Evolutionary conservation across 2,113 vertebrate genomes (phyloP).

Genomic region (Elachura formosa): DNA sequence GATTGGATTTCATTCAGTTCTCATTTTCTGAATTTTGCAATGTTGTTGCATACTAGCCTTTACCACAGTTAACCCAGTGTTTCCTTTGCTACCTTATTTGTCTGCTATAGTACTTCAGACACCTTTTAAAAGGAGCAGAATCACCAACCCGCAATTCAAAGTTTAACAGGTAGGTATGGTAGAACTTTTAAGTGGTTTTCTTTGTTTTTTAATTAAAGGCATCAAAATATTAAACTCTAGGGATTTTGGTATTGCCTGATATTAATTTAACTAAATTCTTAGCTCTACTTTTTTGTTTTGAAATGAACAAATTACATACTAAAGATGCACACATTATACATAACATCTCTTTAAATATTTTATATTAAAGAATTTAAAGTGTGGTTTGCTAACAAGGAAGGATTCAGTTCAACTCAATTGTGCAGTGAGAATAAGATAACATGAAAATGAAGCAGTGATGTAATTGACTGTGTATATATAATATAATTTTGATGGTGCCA

Average conservation of each 20-base stretch:
- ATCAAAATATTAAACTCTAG: neutral
- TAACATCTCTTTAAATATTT: neutral
- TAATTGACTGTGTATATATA: neutral
- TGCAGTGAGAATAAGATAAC: neutral
- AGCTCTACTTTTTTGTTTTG: neutral
- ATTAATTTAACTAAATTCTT: neutral
- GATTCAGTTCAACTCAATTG: too few species aligned
- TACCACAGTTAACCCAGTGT: neutral
- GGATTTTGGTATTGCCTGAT: neutral
- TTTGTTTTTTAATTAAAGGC: neutral
- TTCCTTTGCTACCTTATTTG: slow-evolving; percentile 6
- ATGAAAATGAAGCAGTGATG: neutral
- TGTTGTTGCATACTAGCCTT: neutral
- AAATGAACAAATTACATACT: neutral
- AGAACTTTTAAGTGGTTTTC: neutral
- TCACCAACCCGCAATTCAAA: slow-evolving; percentile 85
- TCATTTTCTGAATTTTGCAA: neutral
- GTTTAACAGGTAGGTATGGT: slow-evolving; percentile 80
- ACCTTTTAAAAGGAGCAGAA: slow-evolving; percentile 89
- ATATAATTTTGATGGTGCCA: neutral
- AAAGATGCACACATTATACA: neutral
- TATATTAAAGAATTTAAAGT: neutral
- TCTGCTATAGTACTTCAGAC: slow-evolving; percentile 86
- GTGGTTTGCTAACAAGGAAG: too few species aligned
- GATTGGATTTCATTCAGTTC: neutral